Evolutionary conservation across 1,140 invertebrate genomes (phyloP).

Genomic region (Aphelinus certus): DNA sequence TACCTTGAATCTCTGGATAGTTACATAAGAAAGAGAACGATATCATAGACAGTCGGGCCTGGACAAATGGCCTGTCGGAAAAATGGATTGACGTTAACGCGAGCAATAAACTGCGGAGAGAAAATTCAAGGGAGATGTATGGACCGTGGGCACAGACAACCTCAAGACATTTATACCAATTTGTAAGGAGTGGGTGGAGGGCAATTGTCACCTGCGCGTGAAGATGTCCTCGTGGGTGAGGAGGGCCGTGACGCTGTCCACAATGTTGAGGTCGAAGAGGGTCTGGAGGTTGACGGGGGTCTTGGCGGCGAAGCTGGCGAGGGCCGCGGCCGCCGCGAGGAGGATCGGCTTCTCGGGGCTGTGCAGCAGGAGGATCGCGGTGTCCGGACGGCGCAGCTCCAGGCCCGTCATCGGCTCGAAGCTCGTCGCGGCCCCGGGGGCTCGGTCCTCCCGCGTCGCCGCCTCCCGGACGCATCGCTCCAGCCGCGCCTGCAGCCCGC

Average conservation of each 20-base stretch:
- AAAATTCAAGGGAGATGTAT: too few relatives aligned
- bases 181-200: too few relatives aligned
- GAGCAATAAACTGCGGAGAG: too few relatives aligned
- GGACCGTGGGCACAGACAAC: too few relatives aligned
- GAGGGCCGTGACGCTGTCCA: slow-evolving; percentile 49
- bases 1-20: too few relatives aligned
- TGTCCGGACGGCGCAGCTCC: slow-evolving; percentile 50
- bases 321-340: slow-evolving; percentile 48
- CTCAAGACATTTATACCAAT: too few relatives aligned
- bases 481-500: too few relatives aligned
- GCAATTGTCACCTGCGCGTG: slow-evolving; percentile 48
- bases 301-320: slow-evolving; percentile 54
- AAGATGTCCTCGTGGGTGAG: slow-evolving; percentile 55
- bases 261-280: slow-evolving; percentile 52
- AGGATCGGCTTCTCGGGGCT: slow-evolving; percentile 52
- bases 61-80: too few relatives aligned
- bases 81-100: too few relatives aligned
- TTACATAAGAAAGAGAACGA: too few relatives aligned
- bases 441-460: slow-evolving; percentile 12
- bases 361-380: slow-evolving; percentile 53
- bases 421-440: not conserved
- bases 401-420: slow-evolving; percentile 47
- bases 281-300: slow-evolving; percentile 45
- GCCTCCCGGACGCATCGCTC: not conserved
- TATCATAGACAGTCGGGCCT: too few relatives aligned